Percentiles rank a stretch among this genome's conserved stretches.
Conservation (phyloP, 2,113 vertebrate species). For the Alces alces region DNA sequence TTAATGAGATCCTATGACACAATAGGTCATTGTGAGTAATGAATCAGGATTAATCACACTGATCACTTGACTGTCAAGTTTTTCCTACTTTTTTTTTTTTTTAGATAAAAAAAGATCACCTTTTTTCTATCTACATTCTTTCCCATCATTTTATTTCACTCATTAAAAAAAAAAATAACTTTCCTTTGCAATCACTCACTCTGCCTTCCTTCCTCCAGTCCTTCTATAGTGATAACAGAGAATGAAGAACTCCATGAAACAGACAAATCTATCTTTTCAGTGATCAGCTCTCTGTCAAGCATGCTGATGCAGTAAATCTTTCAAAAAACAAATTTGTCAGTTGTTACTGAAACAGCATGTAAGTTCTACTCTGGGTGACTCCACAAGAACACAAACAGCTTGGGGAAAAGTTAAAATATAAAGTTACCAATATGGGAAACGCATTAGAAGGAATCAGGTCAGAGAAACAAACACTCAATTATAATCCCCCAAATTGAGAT, state of each 20-base stretch:
- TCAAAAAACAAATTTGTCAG: conserved; percentile 75
- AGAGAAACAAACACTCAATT: conserved; percentile 61
- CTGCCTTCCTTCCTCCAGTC: not conserved
- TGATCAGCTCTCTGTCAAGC: conserved; percentile 55
- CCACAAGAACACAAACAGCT: conserved; percentile 30
- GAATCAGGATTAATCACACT: conserved; percentile 35
- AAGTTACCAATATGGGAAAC: conserved; percentile 49
- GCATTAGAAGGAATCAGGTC: conserved; percentile 53
- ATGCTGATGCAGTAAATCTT: conserved; percentile 75
- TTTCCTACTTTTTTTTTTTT: not conserved
- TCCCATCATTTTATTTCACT: not conserved
- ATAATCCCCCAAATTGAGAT: conserved; percentile 61
- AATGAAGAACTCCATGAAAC: conserved; percentile 59
- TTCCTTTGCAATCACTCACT: not conserved
- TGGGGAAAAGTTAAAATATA: conserved; percentile 65
- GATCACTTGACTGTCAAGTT: conserved; percentile 17
- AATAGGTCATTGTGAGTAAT: not conserved
- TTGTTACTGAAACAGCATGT: conserved; percentile 55
- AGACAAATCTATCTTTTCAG: conserved; percentile 62
- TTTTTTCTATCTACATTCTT: not conserved
- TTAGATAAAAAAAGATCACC: not conserved
- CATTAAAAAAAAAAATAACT: conserved; percentile 30
- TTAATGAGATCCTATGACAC: not conserved
- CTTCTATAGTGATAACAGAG: conserved; percentile 35
- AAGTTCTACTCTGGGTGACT: conserved; percentile 60